Percentiles rank a stretch among this genome's conserved stretches.
Conservation (phyloP, 2,113 vertebrate genomes). For the Thinocorus orbignyianus region DNA sequence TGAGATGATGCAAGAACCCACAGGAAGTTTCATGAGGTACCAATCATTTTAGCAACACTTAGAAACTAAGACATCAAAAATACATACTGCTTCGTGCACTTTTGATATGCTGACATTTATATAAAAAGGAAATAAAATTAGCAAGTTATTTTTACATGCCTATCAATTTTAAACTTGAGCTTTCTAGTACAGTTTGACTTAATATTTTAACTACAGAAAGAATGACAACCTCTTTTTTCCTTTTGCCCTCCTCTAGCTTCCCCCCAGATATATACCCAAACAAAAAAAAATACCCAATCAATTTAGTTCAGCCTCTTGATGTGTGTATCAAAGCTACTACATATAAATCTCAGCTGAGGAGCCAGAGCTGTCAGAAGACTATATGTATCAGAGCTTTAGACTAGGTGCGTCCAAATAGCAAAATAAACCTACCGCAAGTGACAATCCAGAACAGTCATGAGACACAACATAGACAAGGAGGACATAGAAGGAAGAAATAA, state of each 20-base stretch:
- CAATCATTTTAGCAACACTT: background rate
- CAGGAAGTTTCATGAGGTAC: background rate
- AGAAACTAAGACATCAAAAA: constrained; percentile 18
- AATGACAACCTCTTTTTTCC: constrained; percentile 8
- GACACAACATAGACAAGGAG: constrained; percentile 98
- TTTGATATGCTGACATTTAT: constrained; percentile 31
- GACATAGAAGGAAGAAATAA: constrained; percentile 99
- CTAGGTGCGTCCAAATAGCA: constrained; percentile 89
- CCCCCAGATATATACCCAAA: background rate
- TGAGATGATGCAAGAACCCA: background rate
- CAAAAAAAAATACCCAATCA: constrained; percentile 75
- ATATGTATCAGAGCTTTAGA: constrained; percentile 85
- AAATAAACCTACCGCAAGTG: constrained; percentile 98
- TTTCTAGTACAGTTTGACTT: constrained; percentile 70
- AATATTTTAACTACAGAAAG: constrained; percentile 4
- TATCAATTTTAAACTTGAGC: constrained; percentile 48
- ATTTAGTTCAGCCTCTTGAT: constrained; percentile 92
- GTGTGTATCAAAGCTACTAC: constrained; percentile 82
- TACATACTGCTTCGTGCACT: background rate
- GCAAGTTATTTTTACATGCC: background rate
- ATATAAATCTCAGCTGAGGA: constrained; percentile 80
- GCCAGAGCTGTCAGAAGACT: constrained; percentile 86
- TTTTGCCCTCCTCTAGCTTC: background rate
- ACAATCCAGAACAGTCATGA: constrained; percentile 99
- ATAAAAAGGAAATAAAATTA: constrained; percentile 4